These are phyloP conservation scores for Drosophila pandora DNA, from an alignment of 1,140 invertebrate genomes.

Conservation along the genomic window DNA sequence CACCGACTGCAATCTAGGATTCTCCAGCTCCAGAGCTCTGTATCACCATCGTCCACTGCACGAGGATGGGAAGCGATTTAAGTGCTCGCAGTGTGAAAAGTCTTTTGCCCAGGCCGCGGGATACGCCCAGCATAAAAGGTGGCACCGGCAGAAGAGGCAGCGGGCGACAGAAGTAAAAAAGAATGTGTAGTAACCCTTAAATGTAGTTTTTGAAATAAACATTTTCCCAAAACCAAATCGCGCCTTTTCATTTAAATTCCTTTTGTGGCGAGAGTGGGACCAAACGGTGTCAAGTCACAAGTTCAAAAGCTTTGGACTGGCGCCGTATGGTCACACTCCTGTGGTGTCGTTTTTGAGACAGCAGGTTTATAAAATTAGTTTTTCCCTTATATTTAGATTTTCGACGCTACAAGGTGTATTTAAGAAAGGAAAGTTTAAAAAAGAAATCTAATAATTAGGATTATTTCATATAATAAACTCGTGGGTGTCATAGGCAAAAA, in stretches of 20 bases:
- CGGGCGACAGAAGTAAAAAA: conserved; percentile 15
- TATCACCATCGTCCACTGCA: conserved; percentile 91
- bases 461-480: too few species aligned
- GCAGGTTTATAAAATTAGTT: too few species aligned
- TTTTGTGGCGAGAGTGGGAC: not conserved
- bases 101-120: conserved; percentile 67
- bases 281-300: not conserved
- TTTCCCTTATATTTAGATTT: too few species aligned
- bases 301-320: not conserved
- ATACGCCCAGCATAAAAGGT: conserved; percentile 66
- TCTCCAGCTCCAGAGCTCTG: conserved; percentile 56
- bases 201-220: not conserved
- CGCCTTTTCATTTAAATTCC: not conserved
- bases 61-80: conserved; percentile 90
- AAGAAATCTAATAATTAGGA: too few species aligned
- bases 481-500: too few species aligned
- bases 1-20: conserved; percentile 59
- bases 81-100: conserved; percentile 86
- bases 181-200: not conserved
- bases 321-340: conserved; percentile 1
- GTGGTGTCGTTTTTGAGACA: not conserved
- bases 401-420: too few species aligned
- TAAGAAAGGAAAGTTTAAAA: too few species aligned
- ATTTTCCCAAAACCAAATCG: not conserved
- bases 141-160: conserved; percentile 51